A percentile compares a stretch with the other conserved stretches of the same genome.
Conservation (phyloP, 2,797 vertebrate genomes). For the Fistularia tabacaria region DNA sequence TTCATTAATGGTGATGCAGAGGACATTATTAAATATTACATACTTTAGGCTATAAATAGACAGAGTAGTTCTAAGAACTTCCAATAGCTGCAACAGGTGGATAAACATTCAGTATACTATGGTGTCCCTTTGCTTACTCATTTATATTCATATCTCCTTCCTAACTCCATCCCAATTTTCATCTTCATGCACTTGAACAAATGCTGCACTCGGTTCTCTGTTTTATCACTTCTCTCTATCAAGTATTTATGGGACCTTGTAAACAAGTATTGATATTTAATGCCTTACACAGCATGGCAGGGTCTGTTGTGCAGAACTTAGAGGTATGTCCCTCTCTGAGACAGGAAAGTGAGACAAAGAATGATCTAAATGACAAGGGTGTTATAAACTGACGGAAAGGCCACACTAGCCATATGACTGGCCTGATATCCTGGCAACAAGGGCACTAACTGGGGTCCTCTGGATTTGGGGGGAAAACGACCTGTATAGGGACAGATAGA, state of each 20-base stretch:
- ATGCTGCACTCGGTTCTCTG: conserved; percentile 10
- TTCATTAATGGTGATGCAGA: conserved; percentile 14
- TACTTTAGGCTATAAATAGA: background rate
- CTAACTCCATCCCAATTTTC: conserved; percentile 18
- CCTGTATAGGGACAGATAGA: too few species aligned
- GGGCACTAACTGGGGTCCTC: background rate
- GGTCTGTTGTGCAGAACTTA: conserved; percentile 28
- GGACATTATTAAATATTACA: conserved; percentile 2
- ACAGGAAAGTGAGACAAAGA: conserved; percentile 60
- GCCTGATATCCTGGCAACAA: background rate
- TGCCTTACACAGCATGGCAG: conserved; percentile 57
- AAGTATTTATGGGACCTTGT: conserved; percentile 60
- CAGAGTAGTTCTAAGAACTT: background rate
- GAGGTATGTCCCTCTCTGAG: conserved; percentile 27
- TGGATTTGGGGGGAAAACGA: background rate
- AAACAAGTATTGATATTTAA: conserved; percentile 78
- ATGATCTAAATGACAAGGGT: conserved; percentile 61
- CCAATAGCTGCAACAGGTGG: conserved; percentile 45
- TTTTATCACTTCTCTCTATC: conserved; percentile 26
- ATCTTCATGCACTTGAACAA: conserved; percentile 28
- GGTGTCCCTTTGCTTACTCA: conserved; percentile 21
- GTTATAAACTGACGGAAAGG: conserved; percentile 34
- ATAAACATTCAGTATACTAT: conserved; percentile 5
- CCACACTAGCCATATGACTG: conserved; percentile 16
- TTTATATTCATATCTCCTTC: conserved; percentile 14